Percentiles rank a stretch among this genome's conserved stretches.
Evolutionary conservation across 2,888 invertebrate genomes (phyloP).

Genomic region (Digitonthophagus gazella): DNA sequence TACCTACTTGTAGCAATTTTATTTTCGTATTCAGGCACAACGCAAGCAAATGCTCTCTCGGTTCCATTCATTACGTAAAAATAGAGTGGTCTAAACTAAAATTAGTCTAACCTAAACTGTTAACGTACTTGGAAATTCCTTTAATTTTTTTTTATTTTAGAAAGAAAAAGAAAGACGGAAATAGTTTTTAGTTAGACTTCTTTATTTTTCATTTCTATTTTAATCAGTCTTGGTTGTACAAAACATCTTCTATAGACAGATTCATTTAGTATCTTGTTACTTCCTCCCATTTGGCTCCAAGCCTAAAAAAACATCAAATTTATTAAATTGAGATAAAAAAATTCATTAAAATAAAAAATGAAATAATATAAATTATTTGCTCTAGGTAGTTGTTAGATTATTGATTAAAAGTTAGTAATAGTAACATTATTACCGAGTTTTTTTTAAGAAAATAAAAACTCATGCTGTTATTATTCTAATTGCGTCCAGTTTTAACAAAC

Average conservation of each 20-base stretch:
- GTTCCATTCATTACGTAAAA: constrained; percentile 9
- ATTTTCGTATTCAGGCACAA: not conserved
- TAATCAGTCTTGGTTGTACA: not conserved
- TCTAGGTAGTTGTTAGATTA: not conserved
- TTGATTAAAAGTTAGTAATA: not conserved
- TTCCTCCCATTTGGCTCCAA: too few relatives aligned
- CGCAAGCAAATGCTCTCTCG: not conserved
- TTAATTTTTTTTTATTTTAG: not conserved
- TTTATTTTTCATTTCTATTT: not conserved
- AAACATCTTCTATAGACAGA: not conserved
- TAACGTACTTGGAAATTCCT: not conserved
- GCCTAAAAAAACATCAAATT: too few relatives aligned
- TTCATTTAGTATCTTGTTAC: not conserved
- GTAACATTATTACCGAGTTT: too few relatives aligned
- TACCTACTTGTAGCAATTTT: not conserved
- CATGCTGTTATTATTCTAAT: not conserved
- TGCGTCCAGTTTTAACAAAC: not conserved
- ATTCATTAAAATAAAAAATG: too few relatives aligned
- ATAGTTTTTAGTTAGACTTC: not conserved
- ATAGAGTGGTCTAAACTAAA: constrained; percentile 3
- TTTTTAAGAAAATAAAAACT: not conserved
- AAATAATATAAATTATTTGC: too few relatives aligned
- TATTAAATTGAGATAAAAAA: too few relatives aligned
- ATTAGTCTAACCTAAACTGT: constrained; percentile 1
- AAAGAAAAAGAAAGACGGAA: not conserved